These are phyloP conservation scores for Heliconius sara DNA, from an alignment of 2,888 invertebrate genomes.

Conservation along the genomic window DNA sequence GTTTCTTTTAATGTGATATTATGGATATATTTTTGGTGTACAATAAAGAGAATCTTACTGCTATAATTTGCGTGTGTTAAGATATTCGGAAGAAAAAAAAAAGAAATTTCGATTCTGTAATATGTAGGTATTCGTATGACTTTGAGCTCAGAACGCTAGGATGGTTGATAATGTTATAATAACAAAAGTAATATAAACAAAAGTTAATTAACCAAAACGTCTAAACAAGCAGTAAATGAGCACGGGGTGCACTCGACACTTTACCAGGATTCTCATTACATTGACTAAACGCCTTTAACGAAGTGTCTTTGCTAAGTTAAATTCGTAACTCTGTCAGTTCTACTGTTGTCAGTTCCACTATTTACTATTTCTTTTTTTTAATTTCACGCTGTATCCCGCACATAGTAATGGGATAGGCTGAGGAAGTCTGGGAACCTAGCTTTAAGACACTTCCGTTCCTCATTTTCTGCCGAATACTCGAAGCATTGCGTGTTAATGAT, in stretches of 20 bases:
- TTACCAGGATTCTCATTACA: slow-evolving; percentile 39
- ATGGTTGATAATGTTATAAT: neutral
- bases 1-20: no score
- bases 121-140: no score
- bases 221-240: slow-evolving; percentile 36
- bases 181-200: neutral
- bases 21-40: no score
- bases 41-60: no score
- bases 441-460: no score
- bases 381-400: neutral
- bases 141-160: no score
- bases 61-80: no score
- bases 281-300: slow-evolving; percentile 50
- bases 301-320: slow-evolving; percentile 42
- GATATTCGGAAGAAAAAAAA: no score
- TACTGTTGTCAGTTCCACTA: neutral
- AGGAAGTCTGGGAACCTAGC: neutral
- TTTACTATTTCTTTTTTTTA: neutral
- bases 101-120: no score
- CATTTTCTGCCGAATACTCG: no score
- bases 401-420: neutral
- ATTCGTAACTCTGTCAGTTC: slow-evolving; percentile 48
- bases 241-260: slow-evolving; percentile 34
- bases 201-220: slow-evolving; percentile 27
- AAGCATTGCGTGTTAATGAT: no score